These are phyloP conservation scores for Idaea aversata DNA, from an alignment of 2,888 invertebrate species.

Conservation along the genomic window DNA sequence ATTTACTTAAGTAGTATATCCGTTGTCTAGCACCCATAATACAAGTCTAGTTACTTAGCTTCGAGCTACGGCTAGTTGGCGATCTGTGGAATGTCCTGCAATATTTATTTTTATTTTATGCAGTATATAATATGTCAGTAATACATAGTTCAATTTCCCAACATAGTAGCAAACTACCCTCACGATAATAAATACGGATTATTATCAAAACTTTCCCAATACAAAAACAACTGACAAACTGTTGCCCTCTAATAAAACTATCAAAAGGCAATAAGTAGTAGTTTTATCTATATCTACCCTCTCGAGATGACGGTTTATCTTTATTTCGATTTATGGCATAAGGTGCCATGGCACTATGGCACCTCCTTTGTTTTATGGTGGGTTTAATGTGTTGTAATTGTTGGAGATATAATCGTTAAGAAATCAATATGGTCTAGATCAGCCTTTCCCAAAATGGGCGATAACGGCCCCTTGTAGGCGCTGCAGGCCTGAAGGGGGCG, in stretches of 20 bases:
- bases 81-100: not conserved
- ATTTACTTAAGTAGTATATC: too few relatives aligned
- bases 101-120: too few relatives aligned
- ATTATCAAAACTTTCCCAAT: too few relatives aligned
- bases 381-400: not conserved
- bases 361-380: slow-evolving; percentile 2
- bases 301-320: not conserved
- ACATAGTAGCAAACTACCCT: too few relatives aligned
- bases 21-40: not conserved
- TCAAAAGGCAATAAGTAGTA: slow-evolving; percentile 1
- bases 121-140: not conserved
- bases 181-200: too few relatives aligned
- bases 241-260: slow-evolving; percentile 1
- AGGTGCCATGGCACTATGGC: not conserved
- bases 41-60: not conserved
- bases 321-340: not conserved
- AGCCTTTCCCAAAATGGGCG: too few relatives aligned
- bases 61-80: not conserved
- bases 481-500: too few relatives aligned
- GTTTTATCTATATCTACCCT: not conserved
- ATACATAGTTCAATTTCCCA: not conserved
- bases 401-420: not conserved
- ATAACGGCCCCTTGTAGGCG: too few relatives aligned
- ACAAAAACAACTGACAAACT: too few relatives aligned
- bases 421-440: too few relatives aligned